Evolutionary conservation across 1,140 invertebrate species (phyloP).

Genomic region (Liolophura sinensis): DNA sequence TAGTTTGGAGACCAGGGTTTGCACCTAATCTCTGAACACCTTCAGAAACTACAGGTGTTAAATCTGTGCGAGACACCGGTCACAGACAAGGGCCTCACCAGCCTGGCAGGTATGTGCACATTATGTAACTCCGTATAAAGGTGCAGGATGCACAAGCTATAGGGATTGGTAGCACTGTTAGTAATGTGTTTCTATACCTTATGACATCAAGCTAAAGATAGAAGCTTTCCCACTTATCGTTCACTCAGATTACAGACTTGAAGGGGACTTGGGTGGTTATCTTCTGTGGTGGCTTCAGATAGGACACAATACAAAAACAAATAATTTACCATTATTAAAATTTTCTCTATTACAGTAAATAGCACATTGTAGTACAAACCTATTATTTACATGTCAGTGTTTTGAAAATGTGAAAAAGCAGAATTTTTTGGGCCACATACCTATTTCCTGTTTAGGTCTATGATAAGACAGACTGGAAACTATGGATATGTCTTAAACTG

Average conservation of each 20-base stretch:
- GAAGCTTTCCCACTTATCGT: background rate
- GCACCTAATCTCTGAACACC: constrained; percentile 80
- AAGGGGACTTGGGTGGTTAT: background rate
- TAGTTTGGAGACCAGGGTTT: constrained; percentile 83
- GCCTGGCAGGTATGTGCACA: constrained; percentile 69
- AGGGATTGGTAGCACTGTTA: background rate
- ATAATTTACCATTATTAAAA: too few relatives aligned
- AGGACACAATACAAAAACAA: background rate
- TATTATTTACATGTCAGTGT: background rate
- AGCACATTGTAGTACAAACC: too few relatives aligned
- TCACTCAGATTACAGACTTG: background rate
- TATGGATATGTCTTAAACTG: background rate
- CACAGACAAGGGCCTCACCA: constrained; percentile 80
- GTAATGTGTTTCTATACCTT: background rate
- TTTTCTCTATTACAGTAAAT: too few relatives aligned
- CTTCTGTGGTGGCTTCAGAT: background rate
- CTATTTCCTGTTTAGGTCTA: too few relatives aligned
- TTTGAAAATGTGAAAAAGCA: background rate
- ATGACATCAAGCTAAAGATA: background rate
- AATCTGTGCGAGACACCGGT: constrained; percentile 88
- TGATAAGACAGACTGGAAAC: background rate
- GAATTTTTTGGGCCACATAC: too few relatives aligned
- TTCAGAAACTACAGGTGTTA: constrained; percentile 80
- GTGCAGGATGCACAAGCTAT: too few relatives aligned
- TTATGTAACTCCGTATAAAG: background rate